Percentiles rank a stretch among this genome's conserved stretches.
phyloP scores from a whole-genome alignment of 2,113 vertebrate genomes.

The Camelus dromedarius region DNA sequence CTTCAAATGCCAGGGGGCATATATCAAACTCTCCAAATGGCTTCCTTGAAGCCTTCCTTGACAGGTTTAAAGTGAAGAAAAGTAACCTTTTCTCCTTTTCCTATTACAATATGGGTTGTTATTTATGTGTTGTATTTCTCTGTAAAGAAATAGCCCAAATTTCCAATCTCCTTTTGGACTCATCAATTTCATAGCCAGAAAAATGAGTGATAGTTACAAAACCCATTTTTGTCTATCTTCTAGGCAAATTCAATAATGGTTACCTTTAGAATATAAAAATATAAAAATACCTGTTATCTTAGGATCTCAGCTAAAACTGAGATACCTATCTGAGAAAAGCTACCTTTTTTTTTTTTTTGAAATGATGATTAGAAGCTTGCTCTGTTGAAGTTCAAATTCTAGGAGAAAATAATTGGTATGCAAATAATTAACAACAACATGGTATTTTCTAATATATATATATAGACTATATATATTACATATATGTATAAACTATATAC shows the following conservation, averaged over 20 bases:
- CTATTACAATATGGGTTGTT: not conserved
- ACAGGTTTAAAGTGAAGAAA: not conserved
- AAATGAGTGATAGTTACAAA: not conserved
- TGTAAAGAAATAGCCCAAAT: not conserved
- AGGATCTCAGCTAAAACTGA: not conserved
- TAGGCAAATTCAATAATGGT: not conserved
- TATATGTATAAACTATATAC: not conserved
- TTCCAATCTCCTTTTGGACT: not conserved
- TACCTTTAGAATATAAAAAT: not conserved
- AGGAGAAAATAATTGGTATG: not conserved
- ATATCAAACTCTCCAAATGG: not conserved
- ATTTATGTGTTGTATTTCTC: not conserved
- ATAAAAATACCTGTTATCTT: not conserved
- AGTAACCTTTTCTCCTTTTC: not conserved
- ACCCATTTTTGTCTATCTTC: not conserved
- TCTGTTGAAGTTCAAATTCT: not conserved
- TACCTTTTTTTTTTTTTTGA: not conserved
- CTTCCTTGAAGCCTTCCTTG: not conserved
- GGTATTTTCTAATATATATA: not conserved
- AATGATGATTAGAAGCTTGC: not conserved
- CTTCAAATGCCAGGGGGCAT: not conserved
- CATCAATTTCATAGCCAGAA: not conserved
- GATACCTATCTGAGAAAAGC: not conserved
- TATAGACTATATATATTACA: not conserved
- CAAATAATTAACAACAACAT: not conserved